Evolutionary conservation across 1,140 invertebrate species (phyloP).

Genomic region (Psilanteris sp.): DNA sequence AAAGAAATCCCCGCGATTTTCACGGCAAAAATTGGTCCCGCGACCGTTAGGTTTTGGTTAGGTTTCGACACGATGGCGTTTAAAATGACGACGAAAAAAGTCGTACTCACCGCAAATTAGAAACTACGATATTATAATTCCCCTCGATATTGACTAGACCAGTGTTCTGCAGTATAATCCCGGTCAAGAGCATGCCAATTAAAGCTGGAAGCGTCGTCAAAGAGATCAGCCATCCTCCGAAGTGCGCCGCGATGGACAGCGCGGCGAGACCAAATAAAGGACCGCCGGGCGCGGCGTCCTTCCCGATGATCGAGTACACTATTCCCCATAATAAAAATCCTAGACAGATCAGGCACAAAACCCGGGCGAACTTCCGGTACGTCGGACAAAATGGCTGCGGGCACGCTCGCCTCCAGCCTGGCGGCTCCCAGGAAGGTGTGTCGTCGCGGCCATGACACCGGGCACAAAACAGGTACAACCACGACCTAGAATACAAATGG

Average conservation of each 20-base stretch:
- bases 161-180: constrained; percentile 89
- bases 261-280: constrained; percentile 89
- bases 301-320: constrained; percentile 86
- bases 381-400: constrained; percentile 90
- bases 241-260: constrained; percentile 87
- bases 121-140: constrained; percentile 82
- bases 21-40: too few relatives aligned
- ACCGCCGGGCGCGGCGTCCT: constrained; percentile 87
- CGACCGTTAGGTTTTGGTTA: too few relatives aligned
- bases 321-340: constrained; percentile 88
- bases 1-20: too few relatives aligned
- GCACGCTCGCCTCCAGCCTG: constrained; percentile 86
- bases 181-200: constrained; percentile 91
- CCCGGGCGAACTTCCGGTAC: constrained; percentile 87
- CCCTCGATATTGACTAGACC: constrained; percentile 86
- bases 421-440: constrained; percentile 88
- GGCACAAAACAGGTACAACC: constrained; percentile 86
- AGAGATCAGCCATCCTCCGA: constrained; percentile 88
- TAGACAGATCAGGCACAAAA: constrained; percentile 85
- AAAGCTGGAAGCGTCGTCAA: constrained; percentile 90
- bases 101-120: constrained; percentile 85
- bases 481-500: constrained; percentile 84
- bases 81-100: too few relatives aligned
- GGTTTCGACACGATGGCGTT: too few relatives aligned
- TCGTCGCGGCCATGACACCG: constrained; percentile 85